These are phyloP conservation scores for Tenodera sinensis DNA, from an alignment of 2,888 invertebrate species.

Conservation along the genomic window DNA sequence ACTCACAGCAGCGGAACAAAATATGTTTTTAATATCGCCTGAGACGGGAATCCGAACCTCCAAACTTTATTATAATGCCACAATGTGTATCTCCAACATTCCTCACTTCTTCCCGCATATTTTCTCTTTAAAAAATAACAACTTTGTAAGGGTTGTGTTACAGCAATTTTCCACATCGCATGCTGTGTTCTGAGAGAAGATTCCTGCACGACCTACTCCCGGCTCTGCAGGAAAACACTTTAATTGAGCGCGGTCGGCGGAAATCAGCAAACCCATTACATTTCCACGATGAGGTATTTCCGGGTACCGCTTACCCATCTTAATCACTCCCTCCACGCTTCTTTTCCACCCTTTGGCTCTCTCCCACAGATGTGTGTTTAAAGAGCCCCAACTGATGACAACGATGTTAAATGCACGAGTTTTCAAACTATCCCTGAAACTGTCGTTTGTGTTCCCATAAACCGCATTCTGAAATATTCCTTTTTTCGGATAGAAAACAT, in stretches of 20 bases:
- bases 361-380: neutral
- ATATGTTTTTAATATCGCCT: neutral
- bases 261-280: constrained; percentile 26
- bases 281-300: neutral
- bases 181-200: neutral
- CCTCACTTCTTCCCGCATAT: neutral
- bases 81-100: neutral
- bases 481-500: no score
- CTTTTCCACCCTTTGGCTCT: neutral
- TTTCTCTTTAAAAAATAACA: neutral
- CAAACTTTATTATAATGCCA: neutral
- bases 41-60: neutral
- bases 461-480: no score
- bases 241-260: constrained; percentile 23
- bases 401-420: no score
- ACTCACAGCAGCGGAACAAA: neutral
- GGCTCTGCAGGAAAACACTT: neutral
- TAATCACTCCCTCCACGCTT: neutral
- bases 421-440: no score
- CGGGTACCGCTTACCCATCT: constrained; percentile 4
- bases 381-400: neutral
- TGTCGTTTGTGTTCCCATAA: no score
- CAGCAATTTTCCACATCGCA: neutral
- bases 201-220: neutral
- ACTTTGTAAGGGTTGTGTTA: neutral